Evolutionary conservation across 2,797 vertebrate species (phyloP).

Genomic region (Carduelis carduelis): DNA sequence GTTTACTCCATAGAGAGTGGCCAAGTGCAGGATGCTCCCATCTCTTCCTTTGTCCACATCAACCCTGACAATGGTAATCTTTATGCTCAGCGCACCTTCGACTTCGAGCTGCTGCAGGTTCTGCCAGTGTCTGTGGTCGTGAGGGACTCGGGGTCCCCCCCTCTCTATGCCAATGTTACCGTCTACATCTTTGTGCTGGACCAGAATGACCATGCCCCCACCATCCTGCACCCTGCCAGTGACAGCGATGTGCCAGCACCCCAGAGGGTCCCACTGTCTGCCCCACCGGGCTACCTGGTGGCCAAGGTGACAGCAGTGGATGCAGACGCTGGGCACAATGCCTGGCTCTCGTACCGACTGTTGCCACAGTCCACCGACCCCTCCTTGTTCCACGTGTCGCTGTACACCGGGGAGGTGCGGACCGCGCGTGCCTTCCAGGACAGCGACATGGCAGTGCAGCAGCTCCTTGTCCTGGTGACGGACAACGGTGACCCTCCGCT

Average conservation of each 20-base stretch:
- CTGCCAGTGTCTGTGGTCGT: slow-evolving; percentile 87
- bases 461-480: slow-evolving; percentile 83
- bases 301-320: slow-evolving; percentile 93
- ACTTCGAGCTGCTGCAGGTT: slow-evolving; percentile 89
- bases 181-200: slow-evolving; percentile 92
- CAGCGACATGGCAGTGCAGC: slow-evolving; percentile 80
- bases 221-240: slow-evolving; percentile 82
- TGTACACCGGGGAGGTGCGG: slow-evolving; percentile 87
- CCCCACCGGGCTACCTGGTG: slow-evolving; percentile 82
- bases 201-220: slow-evolving; percentile 90
- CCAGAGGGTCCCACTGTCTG: slow-evolving; percentile 83
- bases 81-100: slow-evolving; percentile 89
- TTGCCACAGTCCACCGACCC: slow-evolving; percentile 81
- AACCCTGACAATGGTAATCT: slow-evolving; percentile 89
- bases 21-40: slow-evolving; percentile 79
- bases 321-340: slow-evolving; percentile 92
- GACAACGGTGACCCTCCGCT: slow-evolving; percentile 87
- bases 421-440: slow-evolving; percentile 82
- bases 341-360: slow-evolving; percentile 91
- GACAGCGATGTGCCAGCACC: slow-evolving; percentile 74
- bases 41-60: slow-evolving; percentile 90
- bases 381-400: slow-evolving; percentile 84
- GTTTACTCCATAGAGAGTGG: slow-evolving; percentile 84
- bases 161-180: slow-evolving; percentile 80
- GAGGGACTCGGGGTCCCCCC: slow-evolving; percentile 84